phyloP scores from a whole-genome alignment of 2,888 invertebrate species.

The Eustalomyia histrio region DNA sequence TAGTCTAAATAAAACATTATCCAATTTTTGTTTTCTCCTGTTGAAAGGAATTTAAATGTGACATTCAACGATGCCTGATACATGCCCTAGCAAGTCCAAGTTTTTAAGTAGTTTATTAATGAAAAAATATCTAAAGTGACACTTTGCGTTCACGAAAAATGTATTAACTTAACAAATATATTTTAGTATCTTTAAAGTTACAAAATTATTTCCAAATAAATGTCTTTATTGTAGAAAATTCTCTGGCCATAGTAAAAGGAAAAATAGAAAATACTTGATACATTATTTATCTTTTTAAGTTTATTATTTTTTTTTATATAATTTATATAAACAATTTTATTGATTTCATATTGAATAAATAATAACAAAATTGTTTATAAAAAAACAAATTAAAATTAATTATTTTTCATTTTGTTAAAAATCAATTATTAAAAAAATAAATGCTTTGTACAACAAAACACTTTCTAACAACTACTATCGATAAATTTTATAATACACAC shows the following conservation, averaged over 20 bases:
- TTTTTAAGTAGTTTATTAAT: no score
- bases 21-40: no score
- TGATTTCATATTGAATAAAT: background rate
- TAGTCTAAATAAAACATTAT: no score
- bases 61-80: no score
- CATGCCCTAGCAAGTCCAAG: no score
- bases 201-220: slow-evolving; percentile 41
- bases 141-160: no score
- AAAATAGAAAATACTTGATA: background rate
- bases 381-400: background rate
- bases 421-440: background rate
- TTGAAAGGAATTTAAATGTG: no score
- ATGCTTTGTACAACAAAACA: background rate
- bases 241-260: slow-evolving; percentile 21
- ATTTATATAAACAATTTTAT: background rate
- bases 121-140: no score
- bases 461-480: background rate
- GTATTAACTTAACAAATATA: no score
- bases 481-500: background rate
- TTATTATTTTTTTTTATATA: slow-evolving; percentile 8
- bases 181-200: slow-evolving; percentile 2
- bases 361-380: background rate
- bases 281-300: background rate
- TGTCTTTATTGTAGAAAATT: background rate
- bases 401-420: background rate